A percentile compares a stretch with the other conserved stretches of the same genome.
phyloP scores from a whole-genome alignment of 2,113 vertebrate species.

The Phrynocephalus versicolor region DNA sequence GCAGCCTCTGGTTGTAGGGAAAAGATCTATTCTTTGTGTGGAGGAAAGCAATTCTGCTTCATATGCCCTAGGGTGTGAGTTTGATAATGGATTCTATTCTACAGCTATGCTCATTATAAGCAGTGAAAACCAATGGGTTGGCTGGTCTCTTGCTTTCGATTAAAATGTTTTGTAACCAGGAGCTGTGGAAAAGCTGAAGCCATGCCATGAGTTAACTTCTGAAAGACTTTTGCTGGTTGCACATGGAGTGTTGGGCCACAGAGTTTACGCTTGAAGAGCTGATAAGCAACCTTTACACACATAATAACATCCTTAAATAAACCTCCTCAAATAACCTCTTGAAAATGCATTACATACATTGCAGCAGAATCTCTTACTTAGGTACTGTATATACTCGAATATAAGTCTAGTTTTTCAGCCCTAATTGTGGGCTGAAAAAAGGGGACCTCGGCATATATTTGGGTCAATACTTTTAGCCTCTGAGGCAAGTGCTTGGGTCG shows the following conservation, averaged over 20 bases:
- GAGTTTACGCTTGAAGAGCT: slow-evolving; percentile 4
- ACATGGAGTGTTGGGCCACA: slow-evolving; percentile 35
- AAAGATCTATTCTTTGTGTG: slow-evolving; percentile 42
- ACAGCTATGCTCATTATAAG: slow-evolving; percentile 58
- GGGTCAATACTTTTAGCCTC: no score
- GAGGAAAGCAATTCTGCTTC: slow-evolving; percentile 49
- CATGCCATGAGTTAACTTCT: slow-evolving; percentile 51
- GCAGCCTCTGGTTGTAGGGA: slow-evolving; percentile 18
- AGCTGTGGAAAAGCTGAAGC: background rate
- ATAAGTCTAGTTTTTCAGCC: no score
- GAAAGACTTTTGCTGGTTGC: slow-evolving; percentile 48
- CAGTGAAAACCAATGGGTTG: slow-evolving; percentile 64
- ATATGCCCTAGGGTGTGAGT: slow-evolving; percentile 18
- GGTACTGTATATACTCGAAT: no score
- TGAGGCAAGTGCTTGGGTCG: no score
- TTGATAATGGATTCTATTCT: slow-evolving; percentile 65
- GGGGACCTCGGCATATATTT: no score
- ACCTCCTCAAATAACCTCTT: background rate
- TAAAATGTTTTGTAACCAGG: slow-evolving; percentile 40
- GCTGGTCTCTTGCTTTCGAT: slow-evolving; percentile 67
- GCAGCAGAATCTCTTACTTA: background rate
- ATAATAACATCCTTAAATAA: background rate
- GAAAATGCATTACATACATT: slow-evolving; percentile 1
- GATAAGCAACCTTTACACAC: background rate
- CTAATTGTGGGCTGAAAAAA: no score